Evolutionary conservation across 2,888 invertebrate genomes (phyloP), one percentile per base, ranked within the genome.

Genomic region (Philhelius pedissequus): DNA sequence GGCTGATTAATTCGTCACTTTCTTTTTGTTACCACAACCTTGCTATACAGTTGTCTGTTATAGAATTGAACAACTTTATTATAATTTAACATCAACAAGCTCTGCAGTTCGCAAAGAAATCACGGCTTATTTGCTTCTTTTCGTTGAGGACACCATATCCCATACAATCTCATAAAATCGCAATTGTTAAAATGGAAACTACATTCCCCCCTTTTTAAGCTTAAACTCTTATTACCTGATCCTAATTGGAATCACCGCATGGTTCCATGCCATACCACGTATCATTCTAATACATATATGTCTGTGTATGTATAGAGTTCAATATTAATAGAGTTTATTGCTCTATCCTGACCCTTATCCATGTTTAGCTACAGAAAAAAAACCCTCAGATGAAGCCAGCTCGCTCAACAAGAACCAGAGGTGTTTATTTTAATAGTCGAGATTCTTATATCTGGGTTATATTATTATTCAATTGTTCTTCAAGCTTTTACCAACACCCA

Each of bases 141-240:
- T 7, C n/a, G 8, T 13, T 22, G 38, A 35, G n/a, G 11, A 68
- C 45, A 56, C 25, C 45, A 56, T 15, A 56, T n/a, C 56, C 4
- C 68, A 40, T 40, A 22, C 27, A 60, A 64, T 60, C 64, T 58
- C 66, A 77, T 71, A 50, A 71, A 60, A 50, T 77, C 45, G 9
- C 8, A 18, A 66, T 71, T 27, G 40, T 15, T 64, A 4, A 20
- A 32, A 35, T 43, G 18, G 15, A 25, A 45, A 68, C n/a, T 71
- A 50, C 68, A 68, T 77, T 32, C 20, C n/a, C 52, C 32, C n/a
- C 52, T 25, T 43, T 52, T 66, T 64, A 60, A 50, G 40, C 56
- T 60, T 60, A 68, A 71, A 52, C 66, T 64, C 81, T 77, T 81
- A 81, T 77, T 81, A 71, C 64, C 66, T 71, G 58, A 52, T 71